phyloP scores from a whole-genome alignment of 2,888 invertebrate species.

The Syrista parreyssii region DNA sequence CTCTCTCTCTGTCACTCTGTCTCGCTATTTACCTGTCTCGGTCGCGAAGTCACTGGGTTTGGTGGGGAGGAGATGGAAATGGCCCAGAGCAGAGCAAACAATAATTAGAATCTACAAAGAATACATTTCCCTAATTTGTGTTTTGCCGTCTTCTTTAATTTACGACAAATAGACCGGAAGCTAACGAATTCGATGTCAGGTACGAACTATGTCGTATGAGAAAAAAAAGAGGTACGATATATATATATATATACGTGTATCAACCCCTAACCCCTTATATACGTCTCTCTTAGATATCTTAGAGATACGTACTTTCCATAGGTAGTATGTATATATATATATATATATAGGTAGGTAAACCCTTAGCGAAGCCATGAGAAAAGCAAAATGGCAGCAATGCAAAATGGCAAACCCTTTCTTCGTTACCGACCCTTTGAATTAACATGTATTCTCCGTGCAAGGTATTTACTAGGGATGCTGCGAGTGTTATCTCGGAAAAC shows the following conservation, averaged over 20 bases:
- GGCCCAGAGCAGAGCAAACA: conserved; percentile 33
- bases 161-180: not conserved
- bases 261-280: too few species aligned
- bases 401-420: conserved; percentile 21
- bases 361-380: too few species aligned
- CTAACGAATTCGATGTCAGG: too few species aligned
- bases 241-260: too few species aligned
- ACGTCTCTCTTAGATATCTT: too few species aligned
- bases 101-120: conserved; percentile 43
- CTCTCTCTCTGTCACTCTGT: too few species aligned
- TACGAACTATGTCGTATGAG: not conserved
- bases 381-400: too few species aligned
- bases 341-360: not conserved
- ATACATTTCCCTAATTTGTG: conserved; percentile 44
- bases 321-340: too few species aligned
- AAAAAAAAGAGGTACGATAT: too few species aligned
- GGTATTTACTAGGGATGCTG: not conserved
- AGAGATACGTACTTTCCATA: too few species aligned
- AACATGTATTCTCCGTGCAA: not conserved
- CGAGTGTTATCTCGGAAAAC: conserved; percentile 50
- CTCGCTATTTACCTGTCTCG: not conserved
- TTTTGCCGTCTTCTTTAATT: conserved; percentile 30
- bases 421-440: conserved; percentile 29
- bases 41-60: rapidly evolving
- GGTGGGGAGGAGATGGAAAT: not conserved